A percentile compares a stretch with the other conserved stretches of the same genome.
Evolutionary conservation across 2,888 invertebrate species (phyloP).

Genomic region (Noctua fimbriata): DNA sequence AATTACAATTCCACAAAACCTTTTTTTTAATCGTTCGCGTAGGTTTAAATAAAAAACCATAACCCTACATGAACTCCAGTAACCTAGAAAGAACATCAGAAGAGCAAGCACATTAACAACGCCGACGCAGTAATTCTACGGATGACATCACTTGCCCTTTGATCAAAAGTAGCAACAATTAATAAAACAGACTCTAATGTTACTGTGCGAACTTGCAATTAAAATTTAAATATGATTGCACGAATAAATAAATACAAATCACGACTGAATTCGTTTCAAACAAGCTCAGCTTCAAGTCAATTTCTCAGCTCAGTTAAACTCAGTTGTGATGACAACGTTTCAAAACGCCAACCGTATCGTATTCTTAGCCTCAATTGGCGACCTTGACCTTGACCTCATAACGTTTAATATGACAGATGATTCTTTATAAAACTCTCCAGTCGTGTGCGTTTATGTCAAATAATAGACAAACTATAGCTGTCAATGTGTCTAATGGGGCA

Average conservation of each 20-base stretch:
- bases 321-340: neutral
- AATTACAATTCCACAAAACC: neutral
- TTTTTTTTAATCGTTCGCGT: too few species aligned
- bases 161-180: conserved; percentile 36
- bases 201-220: neutral
- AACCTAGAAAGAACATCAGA: neutral
- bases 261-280: neutral
- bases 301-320: neutral
- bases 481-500: too few species aligned
- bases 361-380: neutral
- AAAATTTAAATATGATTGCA: conserved; percentile 6
- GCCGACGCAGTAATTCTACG: conserved; percentile 33
- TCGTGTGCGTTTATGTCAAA: too few species aligned
- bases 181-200: conserved; percentile 23
- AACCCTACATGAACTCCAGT: neutral
- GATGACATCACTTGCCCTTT: conserved; percentile 37
- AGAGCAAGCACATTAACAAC: neutral
- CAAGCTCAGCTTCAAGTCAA: neutral
- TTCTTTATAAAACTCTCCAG: too few species aligned
- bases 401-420: too few species aligned
- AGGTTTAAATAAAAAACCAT: too few species aligned
- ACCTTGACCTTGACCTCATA: too few species aligned
- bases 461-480: too few species aligned
- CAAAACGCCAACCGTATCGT: neutral
- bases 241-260: neutral